Percentiles rank a stretch among this genome's conserved stretches.
phyloP scores from a whole-genome alignment of 2,113 vertebrate genomes.

The Philantomba maxwellii region DNA sequence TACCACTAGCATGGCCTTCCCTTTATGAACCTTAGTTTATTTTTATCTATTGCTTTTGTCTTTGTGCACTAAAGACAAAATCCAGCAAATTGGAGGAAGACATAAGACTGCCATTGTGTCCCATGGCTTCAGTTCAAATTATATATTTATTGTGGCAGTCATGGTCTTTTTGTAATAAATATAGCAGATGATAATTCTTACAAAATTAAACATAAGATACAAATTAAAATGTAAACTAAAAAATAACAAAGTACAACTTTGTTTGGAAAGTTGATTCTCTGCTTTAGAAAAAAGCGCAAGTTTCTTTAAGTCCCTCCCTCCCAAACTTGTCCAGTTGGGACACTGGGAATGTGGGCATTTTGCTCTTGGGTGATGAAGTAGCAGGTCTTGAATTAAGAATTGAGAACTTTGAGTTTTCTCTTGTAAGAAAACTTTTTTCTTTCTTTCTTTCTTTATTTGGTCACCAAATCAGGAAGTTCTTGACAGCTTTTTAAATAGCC shows the following conservation, averaged over 20 bases:
- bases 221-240: neutral
- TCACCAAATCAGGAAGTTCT: neutral
- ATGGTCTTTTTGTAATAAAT: neutral
- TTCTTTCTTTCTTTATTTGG: neutral
- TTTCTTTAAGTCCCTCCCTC: neutral
- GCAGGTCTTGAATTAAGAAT: neutral
- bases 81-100: neutral
- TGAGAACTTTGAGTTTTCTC: neutral
- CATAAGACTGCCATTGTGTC: fast-evolving
- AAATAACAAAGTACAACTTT: neutral
- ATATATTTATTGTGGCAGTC: neutral
- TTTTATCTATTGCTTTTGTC: neutral
- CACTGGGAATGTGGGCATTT: too few relatives aligned
- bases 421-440: neutral
- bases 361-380: neutral
- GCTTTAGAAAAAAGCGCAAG: neutral
- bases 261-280: neutral
- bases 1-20: fast-evolving
- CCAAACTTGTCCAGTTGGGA: neutral
- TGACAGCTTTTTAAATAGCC: neutral
- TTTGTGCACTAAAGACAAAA: neutral
- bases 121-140: neutral
- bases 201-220: neutral
- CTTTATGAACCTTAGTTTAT: neutral
- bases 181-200: neutral